Base-by-base conservation (phyloP, 2,888 invertebrate species). In the Lymantria monacha region DNA sequence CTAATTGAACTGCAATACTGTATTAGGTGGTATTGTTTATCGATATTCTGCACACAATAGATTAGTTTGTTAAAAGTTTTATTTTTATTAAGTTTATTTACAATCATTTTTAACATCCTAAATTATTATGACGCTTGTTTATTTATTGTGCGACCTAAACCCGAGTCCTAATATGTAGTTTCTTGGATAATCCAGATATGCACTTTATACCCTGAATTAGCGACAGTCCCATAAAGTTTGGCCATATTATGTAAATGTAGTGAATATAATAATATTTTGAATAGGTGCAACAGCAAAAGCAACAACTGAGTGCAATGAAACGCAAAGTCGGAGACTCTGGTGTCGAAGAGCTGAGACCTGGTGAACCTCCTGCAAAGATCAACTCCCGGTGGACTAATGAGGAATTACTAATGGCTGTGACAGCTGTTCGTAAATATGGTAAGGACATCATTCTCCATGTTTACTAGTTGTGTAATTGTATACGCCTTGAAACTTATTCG, bases 211-310 rank as follows among this genome's bases (percentile, higher is more conserved):
- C 53, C 58, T 54, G 51, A 52, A 49, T 53, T 59, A 63, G 61
- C 60, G 54, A 63, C 48, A 53, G 40, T 45, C 36, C 53, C 22
- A 43, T 47, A 3, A 53, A 51, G 50, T 50, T 58, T 53, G 30
- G 56, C 43, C 46, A 42, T 33, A 15, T 42, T 48, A 49, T 55
- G 42, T 54, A 49, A 48, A 38, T 56, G 55, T 36, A 66, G 51
- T 45, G 49, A 55, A 44, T 49, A 31, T 38, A 48, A 31, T 38
- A 48, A 48, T 57, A 44, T 61, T 59, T 55, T 51, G 47, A 55
- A 63, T 71, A 98, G 98, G 97, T 99, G 51, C 99, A 99, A 85
- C 95, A 95, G 67, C 98, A 98, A 85, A 98, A 98, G 78, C 98
- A 98, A 83, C 94, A 95, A 74, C 93, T 98, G 62, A 97, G 97